Base-by-base conservation (phyloP, 37 sponge, comb jelly and placozoan genomes). In the Oscarella lobularis region DNA sequence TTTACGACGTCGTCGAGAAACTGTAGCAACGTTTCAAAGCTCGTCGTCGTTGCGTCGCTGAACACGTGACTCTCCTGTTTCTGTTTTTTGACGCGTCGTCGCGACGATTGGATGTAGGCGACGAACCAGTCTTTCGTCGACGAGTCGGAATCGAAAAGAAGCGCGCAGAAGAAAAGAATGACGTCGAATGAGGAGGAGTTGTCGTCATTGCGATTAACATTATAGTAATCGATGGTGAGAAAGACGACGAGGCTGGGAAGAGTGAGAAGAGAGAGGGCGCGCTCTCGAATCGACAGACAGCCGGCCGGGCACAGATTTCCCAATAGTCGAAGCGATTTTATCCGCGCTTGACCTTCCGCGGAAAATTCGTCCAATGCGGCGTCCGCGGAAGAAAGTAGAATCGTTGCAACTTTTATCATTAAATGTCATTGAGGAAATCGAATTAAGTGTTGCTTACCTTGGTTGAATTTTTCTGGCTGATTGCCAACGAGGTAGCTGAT, bases 401-500 rank as follows among this genome's bases (percentile, higher is more conserved):
- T 48, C 20, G 60, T 27, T 9, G 60, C 60, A 48, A 48, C 60
- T n/a, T n/a, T n/a, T n/a, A n/a, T n/a, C n/a, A n/a, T n/a, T n/a
- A n/a, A n/a, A n/a, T n/a, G n/a, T n/a, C n/a, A n/a, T n/a, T n/a
- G n/a, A n/a, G n/a, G n/a, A n/a, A n/a, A n/a, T n/a, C n/a, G n/a
- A n/a, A n/a, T n/a, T n/a, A n/a, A n/a, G n/a, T n/a, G n/a, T n/a
- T n/a, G 9, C 77, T 29, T 66, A 88, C 92, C 83, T 76, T 88
- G 83, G 39, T 88, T 77, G 48, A 84, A 84, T 33, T 14, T 29
- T 69, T 81, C 66, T 1, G 89, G 89, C 65, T 80, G 37, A 68
- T 91, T 91, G 70, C 79, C 92, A 20, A 87, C 36, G 34, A 91
- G 48, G 3, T 79, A 38, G 33, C 84, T 31, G 2, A 91, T 84